Evolutionary conservation across 1,140 invertebrate species (phyloP).

Genomic region (Notospermus geniculatus): DNA sequence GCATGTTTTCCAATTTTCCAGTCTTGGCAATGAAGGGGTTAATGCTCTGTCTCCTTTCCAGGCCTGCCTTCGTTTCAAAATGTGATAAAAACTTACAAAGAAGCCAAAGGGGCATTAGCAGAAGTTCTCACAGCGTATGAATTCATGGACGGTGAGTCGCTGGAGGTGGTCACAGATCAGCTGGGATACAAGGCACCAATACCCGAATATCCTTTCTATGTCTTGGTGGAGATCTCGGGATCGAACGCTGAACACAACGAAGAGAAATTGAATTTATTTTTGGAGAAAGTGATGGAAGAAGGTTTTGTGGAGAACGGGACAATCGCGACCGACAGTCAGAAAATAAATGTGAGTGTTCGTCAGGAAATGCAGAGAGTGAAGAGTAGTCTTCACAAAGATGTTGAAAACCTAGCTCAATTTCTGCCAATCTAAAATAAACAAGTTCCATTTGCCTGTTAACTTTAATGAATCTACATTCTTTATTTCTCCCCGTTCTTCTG

Average conservation of each 20-base stretch:
- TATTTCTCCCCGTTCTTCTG: neutral
- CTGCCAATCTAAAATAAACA: too few relatives aligned
- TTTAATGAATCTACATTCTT: too few relatives aligned
- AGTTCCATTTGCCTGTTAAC: too few relatives aligned
- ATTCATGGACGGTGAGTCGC: slow-evolving; percentile 76
- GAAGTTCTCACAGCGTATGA: slow-evolving; percentile 94
- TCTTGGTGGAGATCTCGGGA: slow-evolving; percentile 87
- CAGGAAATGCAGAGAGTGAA: neutral
- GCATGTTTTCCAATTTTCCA: too few relatives aligned
- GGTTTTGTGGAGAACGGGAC: slow-evolving; percentile 80
- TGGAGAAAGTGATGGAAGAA: slow-evolving; percentile 70
- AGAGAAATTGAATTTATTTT: slow-evolving; percentile 79
- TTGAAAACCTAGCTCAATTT: neutral
- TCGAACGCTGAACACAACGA: slow-evolving; percentile 78
- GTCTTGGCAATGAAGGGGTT: too few relatives aligned
- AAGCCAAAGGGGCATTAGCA: slow-evolving; percentile 71
- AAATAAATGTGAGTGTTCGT: slow-evolving; percentile 66
- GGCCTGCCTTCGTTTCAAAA: slow-evolving; percentile 73
- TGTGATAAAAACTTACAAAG: slow-evolving; percentile 71
- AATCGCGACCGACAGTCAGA: slow-evolving; percentile 72
- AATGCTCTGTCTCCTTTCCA: too few relatives aligned
- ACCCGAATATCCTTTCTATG: slow-evolving; percentile 74
- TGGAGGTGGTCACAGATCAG: slow-evolving; percentile 63
- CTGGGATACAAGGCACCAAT: slow-evolving; percentile 63
- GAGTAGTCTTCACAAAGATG: neutral